Evolutionary conservation across 2,113 vertebrate species (phyloP), one percentile per base, ranked within the genome.

Genomic region (Thunnus maccoyii): DNA sequence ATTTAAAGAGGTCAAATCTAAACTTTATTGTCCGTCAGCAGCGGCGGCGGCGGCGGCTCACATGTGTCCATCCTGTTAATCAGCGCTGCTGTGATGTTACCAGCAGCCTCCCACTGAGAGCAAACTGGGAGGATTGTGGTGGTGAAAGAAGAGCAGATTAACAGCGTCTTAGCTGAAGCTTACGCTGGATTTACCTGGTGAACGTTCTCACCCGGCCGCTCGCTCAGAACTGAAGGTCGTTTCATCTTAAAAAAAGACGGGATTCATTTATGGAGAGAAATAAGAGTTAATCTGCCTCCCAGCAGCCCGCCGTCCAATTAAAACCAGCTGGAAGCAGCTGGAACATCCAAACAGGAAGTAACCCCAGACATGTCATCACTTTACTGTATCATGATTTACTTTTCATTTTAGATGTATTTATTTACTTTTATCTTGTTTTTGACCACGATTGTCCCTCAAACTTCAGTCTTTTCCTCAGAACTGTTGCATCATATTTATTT

Each of bases 111-210:
- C 22, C 3, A 5, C 68, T 6, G 69, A 6, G 52, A n/a, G 22
- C 6, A 25, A 17, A 18, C n/a, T 0, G 3, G 11, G 2, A 17
- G 74, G 66, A 16, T 63, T 75, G 2, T 20, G 72, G 22, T 30
- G 27, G 27, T 30, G 15, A 63, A 64, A 48, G 4, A 2, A 3
- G 15, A 27, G 22, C 54, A 80, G 85, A 83, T 76, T 80, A 72
- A 47, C 32, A 0, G 27, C 46, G 64, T 79, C 70, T 86, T 4
- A 75, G 7, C 30, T 9, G 76, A 27, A 75, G 76, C 71, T 86
- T 80, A 80, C 20, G 14, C n/a, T 52, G 80, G 80, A 80, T 87
- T 73, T 58, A 80, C 18, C 76, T 52, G 55, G 2, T 47, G 73
- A 70, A 69, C 0, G 4, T 74, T 73, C 76, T 58, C 82, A 75